These are phyloP conservation scores for Otolemur crassicaudatus DNA, from an alignment of 2,797 vertebrate genomes.

Conservation along the genomic window DNA sequence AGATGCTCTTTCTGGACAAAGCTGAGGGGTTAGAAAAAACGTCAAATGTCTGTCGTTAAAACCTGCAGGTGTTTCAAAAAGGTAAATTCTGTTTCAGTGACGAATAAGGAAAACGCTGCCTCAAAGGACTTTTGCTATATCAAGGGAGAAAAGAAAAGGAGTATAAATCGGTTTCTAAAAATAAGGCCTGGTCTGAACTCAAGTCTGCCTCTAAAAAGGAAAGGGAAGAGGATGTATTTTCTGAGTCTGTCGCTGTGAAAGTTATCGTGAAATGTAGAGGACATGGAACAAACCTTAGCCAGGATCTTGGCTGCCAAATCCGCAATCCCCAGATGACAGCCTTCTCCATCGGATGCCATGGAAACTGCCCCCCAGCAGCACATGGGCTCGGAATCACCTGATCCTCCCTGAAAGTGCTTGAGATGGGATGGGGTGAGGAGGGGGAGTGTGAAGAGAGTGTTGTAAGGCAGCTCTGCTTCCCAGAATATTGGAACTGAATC, in stretches of 20 bases:
- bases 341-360: background rate
- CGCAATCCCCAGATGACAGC: background rate
- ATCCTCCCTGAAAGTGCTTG: background rate
- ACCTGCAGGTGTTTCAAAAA: background rate
- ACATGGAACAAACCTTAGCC: background rate
- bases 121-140: conserved; percentile 34
- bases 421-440: background rate
- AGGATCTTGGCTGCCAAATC: conserved; percentile 6
- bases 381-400: background rate
- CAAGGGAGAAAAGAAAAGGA: background rate
- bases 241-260: background rate
- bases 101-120: conserved; percentile 48
- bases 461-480: background rate
- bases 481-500: background rate
- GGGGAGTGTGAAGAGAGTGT: background rate
- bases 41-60: conserved; percentile 50
- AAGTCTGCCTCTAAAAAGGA: background rate
- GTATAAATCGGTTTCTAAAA: conserved; percentile 21
- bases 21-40: background rate
- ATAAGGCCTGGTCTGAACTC: background rate
- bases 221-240: background rate
- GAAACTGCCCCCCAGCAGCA: background rate
- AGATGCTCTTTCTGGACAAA: background rate
- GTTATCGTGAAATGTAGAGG: background rate
- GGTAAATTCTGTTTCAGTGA: conserved; percentile 7